Conservation (phyloP, 2,797 vertebrate species). For the Odontamblyopus lacepedii region DNA sequence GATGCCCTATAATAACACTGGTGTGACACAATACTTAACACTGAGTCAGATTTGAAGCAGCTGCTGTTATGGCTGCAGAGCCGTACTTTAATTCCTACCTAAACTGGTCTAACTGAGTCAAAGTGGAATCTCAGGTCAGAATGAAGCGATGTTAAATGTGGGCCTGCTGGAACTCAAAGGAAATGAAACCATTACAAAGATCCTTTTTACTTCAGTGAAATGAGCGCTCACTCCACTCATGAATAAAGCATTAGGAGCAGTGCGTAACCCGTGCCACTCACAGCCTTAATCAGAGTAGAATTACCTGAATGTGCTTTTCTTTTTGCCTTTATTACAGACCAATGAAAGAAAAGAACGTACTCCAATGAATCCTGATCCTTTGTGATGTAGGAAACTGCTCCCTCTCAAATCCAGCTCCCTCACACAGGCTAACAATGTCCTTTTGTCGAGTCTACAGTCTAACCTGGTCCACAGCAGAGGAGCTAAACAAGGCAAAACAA, state of each 20-base stretch:
- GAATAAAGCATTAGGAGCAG: neutral
- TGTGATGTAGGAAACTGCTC: conserved; percentile 16
- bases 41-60: no score
- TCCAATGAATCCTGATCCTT: conserved; percentile 47
- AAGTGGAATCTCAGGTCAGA: neutral
- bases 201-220: neutral
- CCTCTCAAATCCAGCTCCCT: conserved; percentile 32
- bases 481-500: no score
- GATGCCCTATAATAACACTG: no score
- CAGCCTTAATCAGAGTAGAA: neutral
- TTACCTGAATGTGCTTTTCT: conserved; percentile 1
- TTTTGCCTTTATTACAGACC: neutral
- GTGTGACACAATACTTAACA: no score
- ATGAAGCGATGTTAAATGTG: neutral
- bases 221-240: neutral
- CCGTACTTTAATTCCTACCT: neutral
- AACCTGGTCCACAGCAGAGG: no score
- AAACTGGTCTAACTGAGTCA: neutral
- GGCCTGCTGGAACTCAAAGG: neutral
- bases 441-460: neutral
- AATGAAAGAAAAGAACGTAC: conserved; percentile 7
- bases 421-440: conserved; percentile 24
- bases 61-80: neutral
- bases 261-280: neutral
- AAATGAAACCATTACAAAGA: neutral